Percentiles rank a stretch among this genome's conserved stretches.
Conservation (phyloP, 2,113 vertebrate species). For the Leuciscus idus region DNA sequence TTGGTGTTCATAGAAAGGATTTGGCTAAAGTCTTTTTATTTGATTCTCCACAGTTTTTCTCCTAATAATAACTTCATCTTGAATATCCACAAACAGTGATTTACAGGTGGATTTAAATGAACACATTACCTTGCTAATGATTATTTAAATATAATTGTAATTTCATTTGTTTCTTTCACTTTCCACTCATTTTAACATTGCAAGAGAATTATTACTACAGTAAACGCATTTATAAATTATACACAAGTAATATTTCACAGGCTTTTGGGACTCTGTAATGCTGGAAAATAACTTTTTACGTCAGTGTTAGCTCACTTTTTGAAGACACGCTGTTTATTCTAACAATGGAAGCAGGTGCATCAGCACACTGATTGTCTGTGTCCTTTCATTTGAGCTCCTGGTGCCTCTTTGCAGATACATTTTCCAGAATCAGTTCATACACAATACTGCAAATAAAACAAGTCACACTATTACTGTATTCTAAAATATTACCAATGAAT, state of each 20-base stretch:
- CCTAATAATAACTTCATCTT: too few relatives aligned
- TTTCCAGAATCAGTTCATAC: slow-evolving; percentile 19
- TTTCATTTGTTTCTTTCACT: neutral
- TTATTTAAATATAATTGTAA: neutral
- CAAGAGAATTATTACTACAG: neutral
- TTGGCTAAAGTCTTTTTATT: too few relatives aligned
- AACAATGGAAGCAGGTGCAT: slow-evolving; percentile 64
- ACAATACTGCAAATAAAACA: neutral
- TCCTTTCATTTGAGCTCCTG: neutral
- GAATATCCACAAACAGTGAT: neutral
- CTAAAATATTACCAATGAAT: neutral
- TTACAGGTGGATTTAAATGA: neutral
- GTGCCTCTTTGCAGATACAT: slow-evolving; percentile 15
- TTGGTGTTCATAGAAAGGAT: too few relatives aligned
- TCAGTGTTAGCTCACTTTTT: neutral
- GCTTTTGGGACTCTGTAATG: neutral
- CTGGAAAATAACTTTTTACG: neutral
- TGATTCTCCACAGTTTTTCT: too few relatives aligned
- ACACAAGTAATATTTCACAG: neutral
- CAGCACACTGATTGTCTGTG: slow-evolving; percentile 63
- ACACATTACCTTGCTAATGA: neutral
- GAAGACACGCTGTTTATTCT: slow-evolving; percentile 19
- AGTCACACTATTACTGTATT: neutral
- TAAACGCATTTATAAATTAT: neutral
- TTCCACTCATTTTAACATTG: neutral